phyloP scores from a whole-genome alignment of 2,888 invertebrate genomes.

The Plebejus melissa region DNA sequence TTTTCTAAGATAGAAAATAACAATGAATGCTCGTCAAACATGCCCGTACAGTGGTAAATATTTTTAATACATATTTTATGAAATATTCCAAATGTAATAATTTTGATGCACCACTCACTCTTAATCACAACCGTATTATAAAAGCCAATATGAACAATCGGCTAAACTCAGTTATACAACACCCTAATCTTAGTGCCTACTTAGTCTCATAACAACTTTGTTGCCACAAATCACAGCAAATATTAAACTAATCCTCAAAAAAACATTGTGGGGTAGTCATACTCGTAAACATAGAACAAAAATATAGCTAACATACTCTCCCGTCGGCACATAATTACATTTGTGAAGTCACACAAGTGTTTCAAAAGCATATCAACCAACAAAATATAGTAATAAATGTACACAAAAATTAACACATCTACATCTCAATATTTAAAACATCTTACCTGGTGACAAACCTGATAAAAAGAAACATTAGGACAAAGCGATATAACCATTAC shows the following conservation, averaged over 20 bases:
- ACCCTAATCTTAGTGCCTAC: slow-evolving; percentile 19
- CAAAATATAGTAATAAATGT: slow-evolving; percentile 32
- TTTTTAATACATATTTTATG: slow-evolving; percentile 1
- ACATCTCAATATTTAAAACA: slow-evolving; percentile 56
- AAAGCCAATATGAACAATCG: slow-evolving; percentile 28
- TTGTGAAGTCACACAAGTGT: slow-evolving; percentile 38
- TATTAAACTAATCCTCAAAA: background rate
- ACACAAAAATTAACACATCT: slow-evolving; percentile 37
- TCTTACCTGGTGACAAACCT: slow-evolving; percentile 71
- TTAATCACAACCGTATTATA: slow-evolving; percentile 27
- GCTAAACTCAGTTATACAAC: slow-evolving; percentile 26
- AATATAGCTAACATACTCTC: background rate
- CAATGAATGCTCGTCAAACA: background rate
- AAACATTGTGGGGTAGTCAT: background rate
- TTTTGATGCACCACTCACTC: slow-evolving; percentile 6
- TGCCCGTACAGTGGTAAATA: background rate
- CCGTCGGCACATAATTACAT: slow-evolving; percentile 57
- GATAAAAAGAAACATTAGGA: slow-evolving; percentile 60
- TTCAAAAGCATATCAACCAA: slow-evolving; percentile 20
- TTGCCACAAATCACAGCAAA: background rate
- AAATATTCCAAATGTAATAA: background rate
- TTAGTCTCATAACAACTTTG: slow-evolving; percentile 4
- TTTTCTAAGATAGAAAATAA: background rate
- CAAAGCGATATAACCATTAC: slow-evolving; percentile 32
- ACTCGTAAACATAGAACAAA: slow-evolving; percentile 19